Base-by-base conservation (phyloP, 2,797 vertebrate genomes). In the Columba guinea region DNA sequence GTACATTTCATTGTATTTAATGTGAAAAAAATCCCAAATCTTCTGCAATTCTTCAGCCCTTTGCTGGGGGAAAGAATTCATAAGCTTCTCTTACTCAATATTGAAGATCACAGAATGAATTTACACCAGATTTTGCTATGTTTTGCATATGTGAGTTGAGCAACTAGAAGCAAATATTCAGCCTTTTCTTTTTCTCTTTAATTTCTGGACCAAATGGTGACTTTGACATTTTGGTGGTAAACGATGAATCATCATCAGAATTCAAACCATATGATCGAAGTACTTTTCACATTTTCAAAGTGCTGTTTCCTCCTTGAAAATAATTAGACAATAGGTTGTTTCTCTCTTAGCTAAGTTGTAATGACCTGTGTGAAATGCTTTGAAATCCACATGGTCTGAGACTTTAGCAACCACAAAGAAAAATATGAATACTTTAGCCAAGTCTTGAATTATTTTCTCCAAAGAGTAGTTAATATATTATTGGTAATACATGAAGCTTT, bases 171-270 rank as follows among this genome's bases (percentile, higher is more conserved):
- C 55, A 73, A 69, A 87, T 48, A 81, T 16, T 58, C 58, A 53
- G 20, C 15, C 15, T 17, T 37, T 5, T 3, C 5, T 4, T 4
- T 1, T 1, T 0, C 0, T 8, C 8, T 70, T 76, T 52, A 62
- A 82, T 77, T 91, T 79, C 52, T 87, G 81, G 37, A 52, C 17
- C 2, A 3, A 79, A 51, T n/a, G 48, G 37, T 51, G 49, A 63
- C 68, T 92, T 87, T 23, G 55, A 73, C 82, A 67, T 46, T 70
- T 49, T 60, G n/a, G 39, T 80, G 84, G 24, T 52, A 76, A 89
- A 74, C 48, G n/a, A 35, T 87, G 82, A 91, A 83, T 74, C 68
- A 49, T 35, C 28, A 9, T 34, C 79, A 68, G 53, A 69, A 94
- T 60, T 77, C 49, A 74, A 90, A 82, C 23, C 53, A 49, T 26